Evolutionary conservation across 2,113 vertebrate species (phyloP).

Genomic region (Microcebus murinus): DNA sequence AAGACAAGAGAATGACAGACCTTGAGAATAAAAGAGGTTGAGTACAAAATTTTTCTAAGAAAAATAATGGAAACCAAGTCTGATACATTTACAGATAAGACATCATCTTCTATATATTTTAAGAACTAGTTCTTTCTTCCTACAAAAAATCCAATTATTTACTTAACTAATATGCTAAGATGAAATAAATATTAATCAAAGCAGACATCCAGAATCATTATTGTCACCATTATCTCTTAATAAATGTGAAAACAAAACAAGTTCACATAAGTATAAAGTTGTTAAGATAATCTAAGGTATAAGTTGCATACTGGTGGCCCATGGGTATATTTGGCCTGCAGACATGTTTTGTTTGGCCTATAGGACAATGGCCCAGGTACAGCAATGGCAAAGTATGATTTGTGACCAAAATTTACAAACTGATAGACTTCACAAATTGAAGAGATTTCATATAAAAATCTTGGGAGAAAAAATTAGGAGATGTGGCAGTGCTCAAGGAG

Average conservation of each 20-base stretch:
- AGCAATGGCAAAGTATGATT: neutral
- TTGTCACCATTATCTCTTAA: neutral
- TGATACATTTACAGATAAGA: neutral
- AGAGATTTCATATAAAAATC: constrained; percentile 39
- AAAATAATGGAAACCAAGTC: neutral
- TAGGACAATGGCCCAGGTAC: neutral
- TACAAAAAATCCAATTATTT: constrained; percentile 28
- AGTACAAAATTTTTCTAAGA: constrained; percentile 38
- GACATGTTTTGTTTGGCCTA: neutral
- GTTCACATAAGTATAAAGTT: neutral
- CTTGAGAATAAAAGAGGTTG: neutral
- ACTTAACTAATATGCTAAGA: neutral
- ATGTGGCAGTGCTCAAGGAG: neutral
- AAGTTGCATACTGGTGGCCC: neutral
- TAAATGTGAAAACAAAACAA: constrained; percentile 56
- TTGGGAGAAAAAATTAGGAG: neutral
- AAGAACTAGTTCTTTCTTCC: neutral
- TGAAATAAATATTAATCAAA: constrained; percentile 54
- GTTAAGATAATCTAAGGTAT: neutral
- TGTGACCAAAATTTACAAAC: neutral
- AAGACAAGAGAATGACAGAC: neutral
- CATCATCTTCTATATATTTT: neutral
- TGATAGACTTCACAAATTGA: neutral
- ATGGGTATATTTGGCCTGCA: neutral
- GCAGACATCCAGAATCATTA: neutral